phyloP scores from a whole-genome alignment of 2,797 vertebrate genomes.

The Myotis vivesi region DNA sequence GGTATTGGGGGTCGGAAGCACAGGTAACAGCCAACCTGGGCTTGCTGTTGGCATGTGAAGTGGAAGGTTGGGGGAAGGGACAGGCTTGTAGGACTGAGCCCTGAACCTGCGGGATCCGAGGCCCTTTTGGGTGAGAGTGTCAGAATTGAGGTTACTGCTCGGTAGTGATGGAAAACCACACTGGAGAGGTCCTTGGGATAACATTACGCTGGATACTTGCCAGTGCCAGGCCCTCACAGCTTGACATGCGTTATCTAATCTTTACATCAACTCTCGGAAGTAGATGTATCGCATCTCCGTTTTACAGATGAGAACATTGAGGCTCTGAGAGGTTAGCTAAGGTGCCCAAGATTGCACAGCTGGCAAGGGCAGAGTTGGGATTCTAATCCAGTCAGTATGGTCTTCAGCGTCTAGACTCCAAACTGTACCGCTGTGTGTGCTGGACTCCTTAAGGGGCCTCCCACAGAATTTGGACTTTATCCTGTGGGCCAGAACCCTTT shows the following conservation, averaged over 20 bases:
- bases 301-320: neutral
- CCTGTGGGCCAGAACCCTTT: neutral
- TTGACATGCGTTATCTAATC: neutral
- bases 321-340: neutral
- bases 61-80: neutral
- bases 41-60: neutral
- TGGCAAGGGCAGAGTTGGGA: neutral
- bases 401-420: neutral
- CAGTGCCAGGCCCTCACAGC: neutral
- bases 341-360: neutral
- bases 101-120: neutral
- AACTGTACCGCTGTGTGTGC: neutral
- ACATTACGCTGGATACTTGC: neutral
- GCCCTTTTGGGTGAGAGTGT: neutral
- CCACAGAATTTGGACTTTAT: neutral
- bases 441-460: neutral
- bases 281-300: neutral
- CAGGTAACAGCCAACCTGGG: neutral
- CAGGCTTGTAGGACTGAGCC: neutral
- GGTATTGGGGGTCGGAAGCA: neutral
- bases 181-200: neutral
- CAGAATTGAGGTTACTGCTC: neutral
- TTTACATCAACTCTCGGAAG: neutral
- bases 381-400: neutral
- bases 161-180: neutral